These are phyloP conservation scores for Apis dorsata DNA, from an alignment of 1,140 invertebrate species.

Conservation along the genomic window DNA sequence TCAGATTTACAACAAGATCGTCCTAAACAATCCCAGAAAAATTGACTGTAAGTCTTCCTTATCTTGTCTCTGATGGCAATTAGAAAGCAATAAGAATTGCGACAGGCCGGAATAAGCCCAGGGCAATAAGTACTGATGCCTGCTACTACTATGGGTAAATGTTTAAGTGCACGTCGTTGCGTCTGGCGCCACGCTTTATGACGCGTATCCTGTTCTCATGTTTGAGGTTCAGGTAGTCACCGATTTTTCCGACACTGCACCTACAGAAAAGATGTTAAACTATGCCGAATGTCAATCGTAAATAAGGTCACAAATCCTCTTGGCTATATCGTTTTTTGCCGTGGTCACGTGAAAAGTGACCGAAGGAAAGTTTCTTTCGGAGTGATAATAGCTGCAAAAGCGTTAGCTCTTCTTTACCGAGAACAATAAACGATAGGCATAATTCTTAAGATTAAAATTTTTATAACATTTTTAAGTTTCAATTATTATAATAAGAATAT, in stretches of 20 bases:
- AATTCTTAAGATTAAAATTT: neutral
- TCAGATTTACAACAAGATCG: slow-evolving; percentile 7
- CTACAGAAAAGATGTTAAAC: neutral
- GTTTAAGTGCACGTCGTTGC: slow-evolving; percentile 62
- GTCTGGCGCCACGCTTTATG: slow-evolving; percentile 69
- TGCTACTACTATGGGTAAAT: slow-evolving; percentile 18
- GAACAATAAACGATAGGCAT: neutral
- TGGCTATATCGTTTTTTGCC: neutral
- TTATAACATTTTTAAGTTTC: neutral
- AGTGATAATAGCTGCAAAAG: neutral
- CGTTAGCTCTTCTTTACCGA: neutral
- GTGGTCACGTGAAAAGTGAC: slow-evolving; percentile 2
- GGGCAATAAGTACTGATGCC: neutral
- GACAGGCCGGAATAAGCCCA: neutral
- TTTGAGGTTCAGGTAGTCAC: slow-evolving; percentile 46
- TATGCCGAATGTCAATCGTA: slow-evolving; percentile 21
- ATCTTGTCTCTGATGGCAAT: too few relatives aligned
- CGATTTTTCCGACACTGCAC: neutral
- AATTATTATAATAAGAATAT: neutral
- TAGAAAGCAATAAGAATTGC: neutral
- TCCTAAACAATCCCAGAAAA: neutral
- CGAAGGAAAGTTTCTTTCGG: neutral
- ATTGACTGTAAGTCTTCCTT: too few relatives aligned
- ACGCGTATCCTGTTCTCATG: slow-evolving; percentile 51
- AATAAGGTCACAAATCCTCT: slow-evolving; percentile 33